Evolutionary conservation across 2,797 vertebrate species (phyloP), one percentile per base, ranked within the genome.

Genomic region (Capromys pilorides): DNA sequence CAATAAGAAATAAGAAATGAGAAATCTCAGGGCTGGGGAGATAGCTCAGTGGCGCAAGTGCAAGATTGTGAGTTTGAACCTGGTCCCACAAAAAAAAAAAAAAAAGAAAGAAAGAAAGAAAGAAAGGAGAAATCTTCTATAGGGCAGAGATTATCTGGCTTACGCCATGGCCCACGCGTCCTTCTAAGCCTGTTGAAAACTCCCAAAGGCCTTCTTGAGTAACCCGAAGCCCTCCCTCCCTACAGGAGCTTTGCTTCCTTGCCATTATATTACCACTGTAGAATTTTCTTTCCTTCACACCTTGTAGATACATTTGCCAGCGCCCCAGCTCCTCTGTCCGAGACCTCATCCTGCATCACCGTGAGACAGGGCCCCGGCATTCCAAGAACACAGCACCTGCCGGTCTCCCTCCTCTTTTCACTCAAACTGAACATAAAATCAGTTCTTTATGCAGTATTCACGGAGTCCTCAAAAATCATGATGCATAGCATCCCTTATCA

Each of bases 381-480:
- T 21, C 26, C 9, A 16, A 8, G 10, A 51, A 51, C 26, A 33
- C 7, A 31, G 16, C 49, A 28, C 45, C 45, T 18, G 54, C 45
- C n/a, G 69, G 62, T 91, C 31, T 33, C 31, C 31, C 26, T 82
- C 86, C 14, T 64, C 41, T 69, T 90, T 93, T 92, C 36, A 94
- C 12, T 77, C 83, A 84, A 64, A 80, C n/a, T 54, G 75, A 79
- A 83, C 13, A 61, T 71, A 86, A 69, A 94, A 90, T 24, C 16
- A 79, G 26, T n/a, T 19, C 45, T 89, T 1, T 41, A 67, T 54
- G n/a, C 92, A 77, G 64, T 80, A 28, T 5, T 41, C 90, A 28
- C n/a, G 86, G 69, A 91, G 86, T 61, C 89, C 78, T 33, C 33
- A 69, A 91, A 90, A 91, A 33, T 36, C 64, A 67, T 45, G 24